Base-by-base conservation (phyloP, 2,113 vertebrate species). In the Corvus moneduloides region DNA sequence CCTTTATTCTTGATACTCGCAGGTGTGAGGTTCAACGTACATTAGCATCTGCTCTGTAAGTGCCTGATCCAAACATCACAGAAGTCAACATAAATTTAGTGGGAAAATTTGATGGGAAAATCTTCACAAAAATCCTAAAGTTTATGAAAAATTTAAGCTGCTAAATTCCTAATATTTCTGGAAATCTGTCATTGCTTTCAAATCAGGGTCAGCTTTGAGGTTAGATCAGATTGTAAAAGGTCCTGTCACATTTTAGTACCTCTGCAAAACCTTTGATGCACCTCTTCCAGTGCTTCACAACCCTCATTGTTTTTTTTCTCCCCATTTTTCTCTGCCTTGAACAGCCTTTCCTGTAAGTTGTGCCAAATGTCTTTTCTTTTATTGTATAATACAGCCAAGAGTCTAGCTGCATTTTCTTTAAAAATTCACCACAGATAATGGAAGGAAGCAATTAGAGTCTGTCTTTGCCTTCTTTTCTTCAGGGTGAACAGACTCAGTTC, bases 1-100 rank as follows among this genome's bases (percentile, higher is more conserved):
- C 55, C 37, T 68, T 84, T 92, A 63, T 96, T 84, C 61, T 92
- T 94, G 94, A 95, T 56, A 94, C 83, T 94, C 75, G 79, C 82
- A 97, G 96, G 94, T 96, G 96, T 63, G 67, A 94, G 37, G 46
- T 95, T 87, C 58, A 84, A 71, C 79, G 14, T 87, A 23, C 69
- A 49, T 82, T 61, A 96, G 33, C 44, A 78, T 75, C 54, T 93
- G 39, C n/a, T 95, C 41, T 48, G 73, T 63, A 78, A 43, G 39
- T 81, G 56, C 26, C 33, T 69, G 35, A 90, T 78, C 10, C n/a
- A 93, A 93, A 89, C 7, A 32, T 44, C 79, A 87, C 6, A 78
- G 56, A 95, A 94, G 93, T 67, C 49, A 86, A 80, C 27, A 62
- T 21, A 54, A 49, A 76, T 92, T 80, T 55, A 86, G 18, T 35